phyloP scores from a whole-genome alignment of 2,113 vertebrate genomes.

The Merops nubicus region DNA sequence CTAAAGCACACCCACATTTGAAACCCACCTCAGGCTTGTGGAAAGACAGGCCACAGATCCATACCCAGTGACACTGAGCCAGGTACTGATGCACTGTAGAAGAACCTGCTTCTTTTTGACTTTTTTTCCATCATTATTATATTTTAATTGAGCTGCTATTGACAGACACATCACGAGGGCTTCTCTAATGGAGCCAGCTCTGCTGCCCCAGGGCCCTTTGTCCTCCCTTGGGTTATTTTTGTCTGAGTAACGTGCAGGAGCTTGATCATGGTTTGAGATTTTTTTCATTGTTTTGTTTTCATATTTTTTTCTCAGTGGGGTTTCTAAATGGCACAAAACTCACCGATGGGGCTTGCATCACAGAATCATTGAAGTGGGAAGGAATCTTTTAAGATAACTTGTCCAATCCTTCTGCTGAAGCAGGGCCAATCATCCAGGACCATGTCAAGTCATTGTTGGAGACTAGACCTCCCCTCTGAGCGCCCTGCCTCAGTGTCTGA shows the following conservation, averaged over 20 bases:
- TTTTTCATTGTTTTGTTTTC: neutral
- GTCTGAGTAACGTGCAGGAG: neutral
- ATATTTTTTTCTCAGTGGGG: neutral
- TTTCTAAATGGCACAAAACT: neutral
- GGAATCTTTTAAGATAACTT: neutral
- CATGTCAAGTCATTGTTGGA: neutral
- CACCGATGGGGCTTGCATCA: accelerated
- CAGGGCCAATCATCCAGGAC: neutral
- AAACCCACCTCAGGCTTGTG: neutral
- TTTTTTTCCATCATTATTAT: neutral
- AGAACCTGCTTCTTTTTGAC: neutral
- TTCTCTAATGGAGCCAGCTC: neutral
- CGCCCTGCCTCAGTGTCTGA: neutral
- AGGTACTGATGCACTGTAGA: neutral
- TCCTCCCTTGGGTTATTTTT: neutral
- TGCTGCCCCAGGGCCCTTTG: neutral
- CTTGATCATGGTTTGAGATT: neutral
- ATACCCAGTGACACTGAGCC: neutral
- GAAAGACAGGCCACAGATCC: neutral
- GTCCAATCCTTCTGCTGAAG: neutral
- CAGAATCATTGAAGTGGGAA: neutral
- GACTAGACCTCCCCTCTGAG: neutral
- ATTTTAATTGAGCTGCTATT: neutral
- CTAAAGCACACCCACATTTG: neutral
- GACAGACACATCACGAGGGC: neutral